Evolutionary conservation across 2,113 vertebrate genomes (phyloP).

Genomic region (Sylvia atricapilla): DNA sequence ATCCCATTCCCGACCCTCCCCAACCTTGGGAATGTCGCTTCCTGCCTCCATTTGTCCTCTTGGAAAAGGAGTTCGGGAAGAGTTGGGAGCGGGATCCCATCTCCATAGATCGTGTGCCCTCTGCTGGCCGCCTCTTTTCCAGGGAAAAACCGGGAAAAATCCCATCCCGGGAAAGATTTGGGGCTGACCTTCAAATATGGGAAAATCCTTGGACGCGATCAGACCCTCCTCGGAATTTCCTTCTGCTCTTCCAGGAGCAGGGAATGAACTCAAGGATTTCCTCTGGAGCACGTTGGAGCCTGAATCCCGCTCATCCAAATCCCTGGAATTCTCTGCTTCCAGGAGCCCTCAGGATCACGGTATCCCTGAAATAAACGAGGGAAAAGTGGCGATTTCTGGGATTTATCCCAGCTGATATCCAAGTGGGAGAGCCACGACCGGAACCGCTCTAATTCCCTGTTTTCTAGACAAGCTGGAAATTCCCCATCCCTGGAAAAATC

Average conservation of each 20-base stretch:
- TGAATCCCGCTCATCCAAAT: not conserved
- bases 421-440: rapidly evolving
- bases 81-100: not conserved
- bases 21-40: rapidly evolving
- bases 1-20: not conserved
- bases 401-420: not conserved
- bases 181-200: not conserved
- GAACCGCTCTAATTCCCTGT: not conserved
- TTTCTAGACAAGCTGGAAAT: not conserved
- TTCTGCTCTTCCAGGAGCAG: not conserved
- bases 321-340: not conserved
- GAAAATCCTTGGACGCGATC: not conserved
- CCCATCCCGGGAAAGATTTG: not conserved
- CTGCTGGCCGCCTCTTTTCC: conserved; percentile 5
- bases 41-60: not conserved
- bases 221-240: not conserved
- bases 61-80: not conserved
- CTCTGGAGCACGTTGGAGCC: not conserved
- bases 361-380: not conserved
- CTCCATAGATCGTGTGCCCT: not conserved
- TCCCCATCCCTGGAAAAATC: not conserved
- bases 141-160: not conserved
- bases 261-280: not conserved
- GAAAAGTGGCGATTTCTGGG: not conserved
- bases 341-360: too few species aligned